Evolutionary conservation across 2,797 vertebrate genomes (phyloP).

Genomic region (Paguma larvata): DNA sequence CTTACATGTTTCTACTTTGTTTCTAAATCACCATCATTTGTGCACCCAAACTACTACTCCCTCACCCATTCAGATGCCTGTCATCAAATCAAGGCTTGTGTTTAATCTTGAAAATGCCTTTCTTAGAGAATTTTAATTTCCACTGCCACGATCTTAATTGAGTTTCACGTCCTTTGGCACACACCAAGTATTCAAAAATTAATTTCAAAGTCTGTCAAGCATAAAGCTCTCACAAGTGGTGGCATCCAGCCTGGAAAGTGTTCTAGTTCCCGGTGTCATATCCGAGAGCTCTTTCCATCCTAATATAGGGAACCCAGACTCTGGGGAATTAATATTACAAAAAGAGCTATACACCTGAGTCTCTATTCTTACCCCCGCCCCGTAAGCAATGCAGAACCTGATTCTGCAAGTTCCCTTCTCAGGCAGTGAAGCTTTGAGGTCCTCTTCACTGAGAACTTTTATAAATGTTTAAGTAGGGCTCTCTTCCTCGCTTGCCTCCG

Average conservation of each 20-base stretch:
- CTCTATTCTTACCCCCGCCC: neutral
- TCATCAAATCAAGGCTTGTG: neutral
- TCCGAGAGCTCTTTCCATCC: neutral
- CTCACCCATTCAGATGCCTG: neutral
- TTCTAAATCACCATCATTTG: neutral
- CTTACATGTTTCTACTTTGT: neutral
- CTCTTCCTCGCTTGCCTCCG: neutral
- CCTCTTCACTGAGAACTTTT: neutral
- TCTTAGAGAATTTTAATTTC: constrained; percentile 53
- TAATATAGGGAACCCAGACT: neutral
- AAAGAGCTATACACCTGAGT: neutral
- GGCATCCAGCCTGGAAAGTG: neutral
- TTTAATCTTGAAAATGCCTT: constrained; percentile 17
- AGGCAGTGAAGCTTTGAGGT: neutral
- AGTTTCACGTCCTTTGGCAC: neutral
- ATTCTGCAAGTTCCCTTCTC: neutral
- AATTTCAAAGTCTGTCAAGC: constrained; percentile 38
- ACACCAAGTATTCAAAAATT: neutral
- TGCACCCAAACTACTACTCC: neutral
- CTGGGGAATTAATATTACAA: neutral
- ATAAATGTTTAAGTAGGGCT: neutral
- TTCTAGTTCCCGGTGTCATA: neutral
- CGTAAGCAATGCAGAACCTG: neutral
- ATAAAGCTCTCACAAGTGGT: constrained; percentile 8
- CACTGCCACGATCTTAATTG: neutral